phyloP scores from a whole-genome alignment of 2,797 vertebrate genomes.

The Rhodeus uyekii region DNA sequence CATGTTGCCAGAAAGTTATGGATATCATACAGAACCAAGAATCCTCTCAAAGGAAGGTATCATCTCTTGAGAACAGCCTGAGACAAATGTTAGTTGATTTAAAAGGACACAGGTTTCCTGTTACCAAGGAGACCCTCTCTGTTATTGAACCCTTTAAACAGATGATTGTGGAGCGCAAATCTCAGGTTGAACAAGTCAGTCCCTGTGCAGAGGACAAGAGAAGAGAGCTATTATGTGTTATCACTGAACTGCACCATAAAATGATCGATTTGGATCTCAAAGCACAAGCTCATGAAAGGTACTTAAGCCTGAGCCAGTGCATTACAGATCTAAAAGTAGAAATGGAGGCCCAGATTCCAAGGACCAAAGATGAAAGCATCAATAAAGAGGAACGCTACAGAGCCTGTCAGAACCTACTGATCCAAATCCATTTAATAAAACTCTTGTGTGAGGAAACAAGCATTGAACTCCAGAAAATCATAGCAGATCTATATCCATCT shows the following conservation, averaged over 20 bases:
- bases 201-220: constrained; percentile 66
- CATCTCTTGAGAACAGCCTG: constrained; percentile 66
- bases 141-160: constrained; percentile 66
- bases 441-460: constrained; percentile 63
- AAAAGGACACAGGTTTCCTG: constrained; percentile 66
- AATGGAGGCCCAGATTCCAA: constrained; percentile 71
- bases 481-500: constrained; percentile 72
- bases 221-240: constrained; percentile 63
- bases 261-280: constrained; percentile 68
- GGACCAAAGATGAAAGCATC: constrained; percentile 62
- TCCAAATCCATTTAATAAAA: constrained; percentile 68
- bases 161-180: constrained; percentile 70
- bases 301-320: constrained; percentile 72
- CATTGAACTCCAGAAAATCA: constrained; percentile 68
- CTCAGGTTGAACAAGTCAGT: constrained; percentile 67
- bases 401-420: constrained; percentile 65
- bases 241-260: constrained; percentile 73
- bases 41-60: constrained; percentile 60
- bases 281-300: constrained; percentile 69
- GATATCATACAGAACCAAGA: constrained; percentile 59
- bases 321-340: constrained; percentile 72
- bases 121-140: constrained; percentile 69
- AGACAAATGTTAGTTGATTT: constrained; percentile 70
- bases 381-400: constrained; percentile 64
- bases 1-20: constrained; percentile 67